Evolutionary conservation across 2,113 vertebrate genomes (phyloP).

Genomic region (Sceloporus undulatus): DNA sequence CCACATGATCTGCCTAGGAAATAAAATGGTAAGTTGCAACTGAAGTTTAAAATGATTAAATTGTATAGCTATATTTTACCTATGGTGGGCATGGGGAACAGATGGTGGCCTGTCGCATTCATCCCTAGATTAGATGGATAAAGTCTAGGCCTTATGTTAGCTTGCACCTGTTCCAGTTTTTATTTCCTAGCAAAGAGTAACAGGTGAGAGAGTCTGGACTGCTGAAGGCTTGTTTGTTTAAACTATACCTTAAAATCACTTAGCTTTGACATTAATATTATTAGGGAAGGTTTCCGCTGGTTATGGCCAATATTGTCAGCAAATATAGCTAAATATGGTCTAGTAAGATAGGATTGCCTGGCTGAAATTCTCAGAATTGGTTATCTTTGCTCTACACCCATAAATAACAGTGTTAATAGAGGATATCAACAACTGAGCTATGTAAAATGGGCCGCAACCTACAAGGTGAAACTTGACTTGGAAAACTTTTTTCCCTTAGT

Average conservation of each 20-base stretch:
- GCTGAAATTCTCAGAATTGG: neutral
- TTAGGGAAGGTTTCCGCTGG: neutral
- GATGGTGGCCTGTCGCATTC: slow-evolving; percentile 82
- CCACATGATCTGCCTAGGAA: slow-evolving; percentile 52
- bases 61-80: slow-evolving; percentile 49
- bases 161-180: slow-evolving; percentile 56
- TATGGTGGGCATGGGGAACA: slow-evolving; percentile 67
- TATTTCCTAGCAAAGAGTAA: slow-evolving; percentile 53
- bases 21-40: slow-evolving; percentile 60
- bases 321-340: neutral
- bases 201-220: slow-evolving; percentile 46
- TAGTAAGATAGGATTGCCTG: neutral
- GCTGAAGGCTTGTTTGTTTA: slow-evolving; percentile 31
- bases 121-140: slow-evolving; percentile 84
- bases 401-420: slow-evolving; percentile 20
- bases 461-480: neutral
- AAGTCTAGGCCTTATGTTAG: slow-evolving; percentile 77
- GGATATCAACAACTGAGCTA: neutral
- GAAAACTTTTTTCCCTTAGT: neutral
- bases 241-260: slow-evolving; percentile 35
- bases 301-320: neutral
- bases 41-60: slow-evolving; percentile 69
- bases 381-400: neutral
- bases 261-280: slow-evolving; percentile 42
- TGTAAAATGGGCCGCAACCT: slow-evolving; percentile 9